Conservation (phyloP, 2,888 invertebrate genomes). For the Pachydiplax longipennis region DNA sequence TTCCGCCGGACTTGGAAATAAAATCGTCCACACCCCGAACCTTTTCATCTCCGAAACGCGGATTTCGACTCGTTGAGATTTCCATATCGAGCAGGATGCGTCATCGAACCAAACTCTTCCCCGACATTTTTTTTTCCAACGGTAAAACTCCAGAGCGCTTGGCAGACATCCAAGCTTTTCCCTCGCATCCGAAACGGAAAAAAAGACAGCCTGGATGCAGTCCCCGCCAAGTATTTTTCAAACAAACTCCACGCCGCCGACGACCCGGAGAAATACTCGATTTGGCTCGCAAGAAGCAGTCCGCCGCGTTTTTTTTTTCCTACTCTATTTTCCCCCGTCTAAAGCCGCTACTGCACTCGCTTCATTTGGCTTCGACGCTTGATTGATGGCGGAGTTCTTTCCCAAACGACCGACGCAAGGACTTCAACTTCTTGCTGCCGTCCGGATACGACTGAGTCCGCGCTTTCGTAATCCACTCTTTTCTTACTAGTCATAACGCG, state of each 20-base stretch:
- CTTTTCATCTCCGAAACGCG: too few relatives aligned
- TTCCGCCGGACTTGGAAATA: too few relatives aligned
- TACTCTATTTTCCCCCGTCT: background rate
- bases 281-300: background rate
- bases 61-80: too few relatives aligned
- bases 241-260: background rate
- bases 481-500: background rate
- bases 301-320: background rate
- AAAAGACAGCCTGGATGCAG: background rate
- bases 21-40: too few relatives aligned
- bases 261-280: background rate
- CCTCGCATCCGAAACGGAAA: too few relatives aligned
- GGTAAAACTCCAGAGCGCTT: too few relatives aligned
- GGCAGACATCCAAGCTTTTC: too few relatives aligned
- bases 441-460: background rate
- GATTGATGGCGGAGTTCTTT: background rate
- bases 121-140: too few relatives aligned
- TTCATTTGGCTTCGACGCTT: background rate
- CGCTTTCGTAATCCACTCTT: background rate
- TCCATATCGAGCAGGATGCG: too few relatives aligned
- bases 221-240: background rate
- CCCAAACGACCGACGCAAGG: background rate
- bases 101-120: too few relatives aligned
- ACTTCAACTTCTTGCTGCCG: background rate
- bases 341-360: background rate